These are phyloP conservation scores for Zosterops lateralis DNA, from an alignment of 2,113 vertebrate species.

Conservation along the genomic window DNA sequence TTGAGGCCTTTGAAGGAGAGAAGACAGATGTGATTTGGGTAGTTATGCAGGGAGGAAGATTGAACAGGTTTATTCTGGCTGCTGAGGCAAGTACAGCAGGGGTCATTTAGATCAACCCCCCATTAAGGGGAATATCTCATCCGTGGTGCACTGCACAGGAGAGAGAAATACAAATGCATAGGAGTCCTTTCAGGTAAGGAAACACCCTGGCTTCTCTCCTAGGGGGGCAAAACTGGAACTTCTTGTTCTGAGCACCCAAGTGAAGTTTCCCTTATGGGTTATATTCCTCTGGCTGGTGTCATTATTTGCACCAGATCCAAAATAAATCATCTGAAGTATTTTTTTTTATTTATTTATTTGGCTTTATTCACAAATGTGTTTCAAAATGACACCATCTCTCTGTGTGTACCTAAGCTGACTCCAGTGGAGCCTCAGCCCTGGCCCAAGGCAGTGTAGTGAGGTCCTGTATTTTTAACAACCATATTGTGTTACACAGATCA, in stretches of 20 bases:
- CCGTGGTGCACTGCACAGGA: background rate
- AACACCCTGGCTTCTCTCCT: background rate
- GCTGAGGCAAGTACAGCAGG: background rate
- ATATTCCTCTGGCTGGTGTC: background rate
- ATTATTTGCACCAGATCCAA: background rate
- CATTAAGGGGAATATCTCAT: background rate
- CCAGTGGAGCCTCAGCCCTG: background rate
- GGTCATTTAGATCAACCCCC: background rate
- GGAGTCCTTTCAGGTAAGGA: background rate
- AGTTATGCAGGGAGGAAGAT: background rate
- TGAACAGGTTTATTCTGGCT: constrained; percentile 4
- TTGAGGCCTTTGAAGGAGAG: background rate
- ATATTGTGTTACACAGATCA: background rate
- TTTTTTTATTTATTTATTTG: background rate
- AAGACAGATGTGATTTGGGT: background rate
- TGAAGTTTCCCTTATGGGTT: background rate
- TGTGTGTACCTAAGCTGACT: background rate
- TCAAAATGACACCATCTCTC: background rate
- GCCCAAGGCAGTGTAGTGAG: background rate
- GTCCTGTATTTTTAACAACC: background rate
- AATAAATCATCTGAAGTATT: background rate
- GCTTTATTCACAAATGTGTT: background rate
- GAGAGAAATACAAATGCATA: accelerated
- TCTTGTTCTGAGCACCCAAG: background rate
- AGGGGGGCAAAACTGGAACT: background rate